Percentiles rank a stretch among this genome's conserved stretches.
Evolutionary conservation across 2,797 vertebrate genomes (phyloP).

Genomic region (Sphenopsis melanotis): DNA sequence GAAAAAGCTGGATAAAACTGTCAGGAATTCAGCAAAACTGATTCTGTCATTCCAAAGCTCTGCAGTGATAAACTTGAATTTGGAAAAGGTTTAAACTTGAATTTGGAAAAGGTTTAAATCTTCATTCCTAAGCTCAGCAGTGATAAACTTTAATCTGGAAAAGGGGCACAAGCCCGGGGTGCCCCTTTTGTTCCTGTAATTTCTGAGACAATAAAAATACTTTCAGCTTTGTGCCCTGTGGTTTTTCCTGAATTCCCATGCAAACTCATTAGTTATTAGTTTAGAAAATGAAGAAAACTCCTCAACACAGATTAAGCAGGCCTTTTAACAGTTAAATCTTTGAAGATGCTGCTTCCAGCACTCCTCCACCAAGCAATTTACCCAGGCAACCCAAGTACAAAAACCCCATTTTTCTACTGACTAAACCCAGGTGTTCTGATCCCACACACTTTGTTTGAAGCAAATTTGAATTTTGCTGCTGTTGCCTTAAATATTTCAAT

Average conservation of each 20-base stretch:
- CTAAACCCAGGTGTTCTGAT: neutral
- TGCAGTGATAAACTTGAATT: neutral
- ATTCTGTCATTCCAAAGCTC: neutral
- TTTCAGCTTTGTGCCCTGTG: neutral
- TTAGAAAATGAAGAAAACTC: neutral
- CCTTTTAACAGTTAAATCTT: neutral
- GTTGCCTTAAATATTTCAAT: neutral
- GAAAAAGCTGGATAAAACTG: neutral
- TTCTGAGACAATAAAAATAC: neutral
- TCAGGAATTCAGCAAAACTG: neutral
- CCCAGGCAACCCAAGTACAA: neutral
- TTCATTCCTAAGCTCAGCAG: too few species aligned
- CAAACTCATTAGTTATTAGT: neutral
- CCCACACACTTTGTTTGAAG: fast-evolving
- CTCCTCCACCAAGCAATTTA: neutral
- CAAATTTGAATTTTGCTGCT: neutral
- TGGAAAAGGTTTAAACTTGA: too few species aligned
- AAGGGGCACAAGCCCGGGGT: neutral
- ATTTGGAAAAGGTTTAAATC: too few species aligned
- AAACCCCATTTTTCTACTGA: neutral
- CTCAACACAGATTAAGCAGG: constrained; percentile 23
- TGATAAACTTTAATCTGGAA: too few species aligned
- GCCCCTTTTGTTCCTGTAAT: neutral
- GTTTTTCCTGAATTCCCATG: neutral
- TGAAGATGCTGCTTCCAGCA: neutral